Evolutionary conservation across 2,888 invertebrate genomes (phyloP), one percentile per base, ranked within the genome.

Genomic region (Scrobipalpa costella): DNA sequence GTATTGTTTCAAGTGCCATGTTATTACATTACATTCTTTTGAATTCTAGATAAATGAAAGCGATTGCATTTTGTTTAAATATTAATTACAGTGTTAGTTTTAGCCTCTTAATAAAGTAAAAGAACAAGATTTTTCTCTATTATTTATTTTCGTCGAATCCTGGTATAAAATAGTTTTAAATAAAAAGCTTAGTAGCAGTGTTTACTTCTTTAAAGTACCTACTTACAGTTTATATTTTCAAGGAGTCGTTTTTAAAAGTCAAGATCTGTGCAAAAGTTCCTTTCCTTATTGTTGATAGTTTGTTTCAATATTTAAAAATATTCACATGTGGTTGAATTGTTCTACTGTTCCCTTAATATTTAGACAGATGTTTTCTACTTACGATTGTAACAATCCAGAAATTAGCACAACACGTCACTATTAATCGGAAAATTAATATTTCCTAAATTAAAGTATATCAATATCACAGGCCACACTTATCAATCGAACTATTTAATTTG

Each of bases 361-460:
- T 27, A 27, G 5, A 27, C 2, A 27, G 2, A 27, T 27, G 27
- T 27, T 15, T 17, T 13, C n/a, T 59, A 59, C 59, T 59, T 44
- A 59, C 59, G 44, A 44, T 59, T 59, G 3, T 19, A 27, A 36
- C 19, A 61, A 50, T 50, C 61, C 50, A 50, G 34, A 7, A 27
- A 34, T 50, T 19, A 17, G 7, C 61, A 60, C 61, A 49, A 59
- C 61, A 61, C 61, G 36, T 50, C 50, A 50, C 49, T 40, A 13
- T 40, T 13, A 40, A n/a, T 44, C 15, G 27, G 27, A 15, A 15
- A n/a, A 6, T 44, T 15, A 6, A 44, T 44, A 13, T 15, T 21
- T 17, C 7, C 17, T 19, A 11, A 7, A 50, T 36, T 11, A 47
- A 47, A 47, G 1, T 47, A 21, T 50, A 7, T 19, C n/a, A 38